A percentile compares a stretch with the other conserved stretches of the same genome.
Conservation (phyloP, 2,113 vertebrate species). For the Ploceus nigricollis region DNA sequence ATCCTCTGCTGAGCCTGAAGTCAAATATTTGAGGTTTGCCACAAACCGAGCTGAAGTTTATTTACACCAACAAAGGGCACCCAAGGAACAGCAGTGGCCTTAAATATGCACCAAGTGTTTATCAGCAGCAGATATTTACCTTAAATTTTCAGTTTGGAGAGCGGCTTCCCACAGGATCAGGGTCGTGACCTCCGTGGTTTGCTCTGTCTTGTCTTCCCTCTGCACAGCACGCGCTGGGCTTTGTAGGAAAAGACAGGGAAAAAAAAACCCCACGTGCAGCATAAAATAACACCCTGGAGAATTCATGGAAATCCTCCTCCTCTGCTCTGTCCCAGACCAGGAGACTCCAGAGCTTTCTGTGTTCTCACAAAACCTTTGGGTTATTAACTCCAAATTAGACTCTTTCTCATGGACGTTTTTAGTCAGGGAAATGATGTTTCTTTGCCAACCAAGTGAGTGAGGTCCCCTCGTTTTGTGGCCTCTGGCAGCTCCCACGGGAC, state of each 20-base stretch:
- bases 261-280: not conserved
- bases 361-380: slow-evolving; percentile 5
- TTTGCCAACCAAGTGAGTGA: not conserved
- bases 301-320: not conserved
- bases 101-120: not conserved
- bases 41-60: slow-evolving; percentile 41
- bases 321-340: not conserved
- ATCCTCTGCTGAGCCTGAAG: slow-evolving; percentile 1
- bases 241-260: not conserved
- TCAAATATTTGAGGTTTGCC: slow-evolving; percentile 62
- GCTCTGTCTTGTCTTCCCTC: slow-evolving; percentile 23
- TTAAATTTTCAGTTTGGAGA: not conserved
- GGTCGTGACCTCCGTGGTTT: slow-evolving; percentile 37
- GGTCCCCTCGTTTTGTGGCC: not conserved
- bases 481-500: not conserved
- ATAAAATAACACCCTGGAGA: not conserved
- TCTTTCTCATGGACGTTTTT: not conserved
- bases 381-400: not conserved
- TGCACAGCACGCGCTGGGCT: not conserved
- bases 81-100: not conserved
- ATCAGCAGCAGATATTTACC: slow-evolving; percentile 42
- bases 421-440: not conserved
- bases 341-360: slow-evolving; percentile 1
- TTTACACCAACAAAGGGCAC: slow-evolving; percentile 25
- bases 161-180: not conserved